Evolutionary conservation across 64 coral and sea anemone genomes (phyloP).

Genomic region (Cladopsammia gracilis): DNA sequence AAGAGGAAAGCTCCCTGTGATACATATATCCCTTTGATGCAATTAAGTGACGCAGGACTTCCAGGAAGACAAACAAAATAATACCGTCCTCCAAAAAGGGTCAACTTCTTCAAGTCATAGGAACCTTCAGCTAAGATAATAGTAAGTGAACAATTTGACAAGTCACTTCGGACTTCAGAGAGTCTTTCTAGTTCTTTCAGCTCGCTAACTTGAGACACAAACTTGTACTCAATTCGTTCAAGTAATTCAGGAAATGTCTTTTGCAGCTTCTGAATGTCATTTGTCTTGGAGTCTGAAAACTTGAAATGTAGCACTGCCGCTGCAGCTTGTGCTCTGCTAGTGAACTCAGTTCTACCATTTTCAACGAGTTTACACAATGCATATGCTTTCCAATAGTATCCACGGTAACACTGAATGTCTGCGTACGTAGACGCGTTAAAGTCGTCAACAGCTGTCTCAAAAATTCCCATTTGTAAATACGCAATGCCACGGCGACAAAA

Average conservation of each 20-base stretch:
- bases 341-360: constrained; percentile 19
- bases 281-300: not conserved
- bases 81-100: not conserved
- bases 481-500: not conserved
- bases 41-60: not conserved
- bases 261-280: not conserved
- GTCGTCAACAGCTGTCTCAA: constrained; percentile 28
- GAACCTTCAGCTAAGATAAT: not conserved
- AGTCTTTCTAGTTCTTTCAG: not conserved
- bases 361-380: constrained; percentile 27
- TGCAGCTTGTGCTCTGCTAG: constrained; percentile 20
- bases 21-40: not conserved
- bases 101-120: not conserved
- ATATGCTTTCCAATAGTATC: constrained; percentile 38
- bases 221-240: not conserved
- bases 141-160: not conserved
- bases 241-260: not conserved
- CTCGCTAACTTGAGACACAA: not conserved
- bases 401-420: not conserved
- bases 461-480: not conserved
- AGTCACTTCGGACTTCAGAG: not conserved
- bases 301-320: not conserved
- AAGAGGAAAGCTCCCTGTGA: not conserved
- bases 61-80: not conserved
- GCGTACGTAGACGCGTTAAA: not conserved